A percentile compares a stretch with the other conserved stretches of the same genome.
These are phyloP conservation scores for Forficula auricularia DNA, from an alignment of 1,140 invertebrate genomes.

Conservation along the genomic window DNA sequence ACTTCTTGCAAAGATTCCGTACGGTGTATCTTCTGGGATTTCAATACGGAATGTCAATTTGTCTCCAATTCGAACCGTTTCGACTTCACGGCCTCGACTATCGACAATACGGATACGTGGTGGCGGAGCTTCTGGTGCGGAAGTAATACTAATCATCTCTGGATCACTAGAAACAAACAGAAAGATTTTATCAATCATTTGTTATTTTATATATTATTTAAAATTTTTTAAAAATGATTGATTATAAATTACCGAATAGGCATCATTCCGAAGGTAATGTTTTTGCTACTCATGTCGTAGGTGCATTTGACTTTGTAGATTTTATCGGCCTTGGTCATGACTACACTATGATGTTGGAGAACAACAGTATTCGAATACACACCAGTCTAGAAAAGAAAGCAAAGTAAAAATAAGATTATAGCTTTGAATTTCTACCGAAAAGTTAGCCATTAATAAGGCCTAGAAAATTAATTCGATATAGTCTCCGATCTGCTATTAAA, in stretches of 20 bases:
- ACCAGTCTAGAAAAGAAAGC: slow-evolving; percentile 49
- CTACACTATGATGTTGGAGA: slow-evolving; percentile 85
- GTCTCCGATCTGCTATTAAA: background rate
- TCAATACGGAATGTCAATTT: slow-evolving; percentile 88
- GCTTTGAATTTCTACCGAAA: no score
- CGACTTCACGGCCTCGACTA: slow-evolving; percentile 64
- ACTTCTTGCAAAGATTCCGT: slow-evolving; percentile 86
- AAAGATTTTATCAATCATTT: slow-evolving; percentile 6
- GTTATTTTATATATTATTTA: background rate
- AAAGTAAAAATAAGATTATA: background rate
- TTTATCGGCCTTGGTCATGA: slow-evolving; percentile 92
- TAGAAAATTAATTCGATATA: no score
- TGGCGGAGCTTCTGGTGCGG: slow-evolving; percentile 80
- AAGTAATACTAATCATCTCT: slow-evolving; percentile 88
- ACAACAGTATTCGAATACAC: slow-evolving; percentile 90
- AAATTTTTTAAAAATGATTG: background rate
- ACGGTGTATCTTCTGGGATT: slow-evolving; percentile 88
- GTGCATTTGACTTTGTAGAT: slow-evolving; percentile 94
- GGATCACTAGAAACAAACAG: slow-evolving; percentile 47
- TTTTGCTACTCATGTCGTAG: slow-evolving; percentile 90
- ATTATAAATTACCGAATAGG: slow-evolving; percentile 54
- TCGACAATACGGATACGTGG: slow-evolving; percentile 84
- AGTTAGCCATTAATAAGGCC: no score
- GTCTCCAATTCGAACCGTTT: slow-evolving; percentile 86
- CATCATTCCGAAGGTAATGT: slow-evolving; percentile 94